Evolutionary conservation across 2,797 vertebrate genomes (phyloP), one percentile per base, ranked within the genome.

Genomic region (Carcharodon carcharias): DNA sequence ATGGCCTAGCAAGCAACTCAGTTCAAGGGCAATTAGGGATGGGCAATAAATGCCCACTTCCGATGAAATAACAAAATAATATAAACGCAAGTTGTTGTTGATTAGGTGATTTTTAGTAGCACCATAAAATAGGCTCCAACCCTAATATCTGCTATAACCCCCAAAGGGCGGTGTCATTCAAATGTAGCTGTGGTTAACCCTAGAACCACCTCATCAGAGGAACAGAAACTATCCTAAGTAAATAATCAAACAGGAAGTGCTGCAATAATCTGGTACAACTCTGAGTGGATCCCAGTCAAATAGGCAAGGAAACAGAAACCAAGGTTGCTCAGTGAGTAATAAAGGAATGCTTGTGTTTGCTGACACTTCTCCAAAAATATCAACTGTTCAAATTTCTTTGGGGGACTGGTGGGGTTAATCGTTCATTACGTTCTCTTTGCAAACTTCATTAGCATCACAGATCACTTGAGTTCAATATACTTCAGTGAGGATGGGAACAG

Each of bases 301-400:
- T 85, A 23, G 26, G 40, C 45, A 85, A 50, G 82, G 82, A 85
- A 50, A 50, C 40, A 85, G 82, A 50, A 85, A 85, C 18, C 21
- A 16, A 1, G 40, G 21, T 85, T 50, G 82, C 82, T 7, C 40
- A 18, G 82, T 85, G 82, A 85, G 40, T 85, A 85, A 85, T 85
- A 85, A 85, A 50, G 82, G 82, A 50, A 45, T 26, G 18, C 18
- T 85, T 50, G 40, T 85, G 45, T 85, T 85, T 45, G 2, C 7
- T 85, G 82, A 85, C 82, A 85, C 82, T 85, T 85, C 82, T 85
- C 82, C 82, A 85, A 85, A 82, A 85, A 50, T 45, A 45, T 85
- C 40, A 45, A 50, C 1, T 50, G 40, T 85, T 85, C 82, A 50
- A 21, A 85, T 45, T 50, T 26, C 16, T 85, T 85, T 45, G 82